Conservation (phyloP, 2,113 vertebrate genomes). For the Apteryx owenii region DNA sequence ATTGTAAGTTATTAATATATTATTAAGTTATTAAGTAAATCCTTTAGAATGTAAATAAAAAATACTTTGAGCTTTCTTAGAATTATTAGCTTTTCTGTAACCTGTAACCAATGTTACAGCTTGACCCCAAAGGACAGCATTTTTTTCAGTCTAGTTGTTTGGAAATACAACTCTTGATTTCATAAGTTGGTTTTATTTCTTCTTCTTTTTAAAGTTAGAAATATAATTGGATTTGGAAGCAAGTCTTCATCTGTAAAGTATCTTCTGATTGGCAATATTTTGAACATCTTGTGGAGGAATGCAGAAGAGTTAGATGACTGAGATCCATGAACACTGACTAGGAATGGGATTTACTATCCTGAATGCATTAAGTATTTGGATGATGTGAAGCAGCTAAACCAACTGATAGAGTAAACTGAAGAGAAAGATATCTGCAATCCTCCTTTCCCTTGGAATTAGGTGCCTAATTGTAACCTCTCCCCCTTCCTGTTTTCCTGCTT, state of each 20-base stretch:
- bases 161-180: neutral
- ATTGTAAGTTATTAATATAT: neutral
- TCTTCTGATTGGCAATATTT: neutral
- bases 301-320: neutral
- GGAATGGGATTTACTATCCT: neutral
- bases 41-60: neutral
- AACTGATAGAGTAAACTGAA: neutral
- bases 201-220: neutral
- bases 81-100: neutral
- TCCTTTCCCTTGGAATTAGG: neutral
- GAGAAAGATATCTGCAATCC: neutral
- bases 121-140: neutral
- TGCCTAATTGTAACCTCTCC: neutral
- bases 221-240: neutral
- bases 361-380: neutral
- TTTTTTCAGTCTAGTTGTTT: neutral
- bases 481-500: rapidly evolving
- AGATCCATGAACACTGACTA: neutral
- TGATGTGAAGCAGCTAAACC: neutral
- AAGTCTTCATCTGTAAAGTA: neutral
- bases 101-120: neutral
- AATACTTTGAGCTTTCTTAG: neutral
- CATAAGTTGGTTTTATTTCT: neutral
- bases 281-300: neutral
- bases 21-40: neutral